These are phyloP conservation scores for Eolophus roseicapilla DNA, from an alignment of 2,113 vertebrate species.

Conservation along the genomic window DNA sequence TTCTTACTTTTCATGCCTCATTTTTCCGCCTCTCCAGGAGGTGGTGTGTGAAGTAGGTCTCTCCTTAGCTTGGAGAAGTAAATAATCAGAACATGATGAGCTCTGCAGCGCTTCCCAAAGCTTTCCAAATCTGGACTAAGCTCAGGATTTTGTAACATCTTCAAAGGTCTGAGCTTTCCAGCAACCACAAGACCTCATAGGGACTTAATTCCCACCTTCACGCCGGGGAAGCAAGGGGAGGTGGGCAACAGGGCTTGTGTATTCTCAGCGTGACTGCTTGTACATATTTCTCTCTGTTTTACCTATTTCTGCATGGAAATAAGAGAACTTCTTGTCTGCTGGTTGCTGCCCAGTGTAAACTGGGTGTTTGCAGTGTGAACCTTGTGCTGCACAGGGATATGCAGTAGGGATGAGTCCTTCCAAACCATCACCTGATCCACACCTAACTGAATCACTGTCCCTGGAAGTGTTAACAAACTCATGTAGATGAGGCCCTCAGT, in stretches of 20 bases:
- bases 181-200: not conserved
- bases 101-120: not conserved
- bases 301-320: not conserved
- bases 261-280: not conserved
- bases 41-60: slow-evolving; percentile 32
- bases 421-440: rapidly evolving
- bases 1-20: slow-evolving; percentile 27
- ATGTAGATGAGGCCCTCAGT: not conserved
- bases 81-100: not conserved
- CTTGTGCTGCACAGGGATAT: not conserved
- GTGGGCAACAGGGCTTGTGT: not conserved
- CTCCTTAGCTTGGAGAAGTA: slow-evolving; percentile 31
- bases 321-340: not conserved
- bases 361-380: not conserved
- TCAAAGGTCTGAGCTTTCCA: not conserved
- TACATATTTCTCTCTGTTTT: not conserved
- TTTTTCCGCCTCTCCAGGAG: slow-evolving; percentile 54
- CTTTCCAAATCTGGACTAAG: not conserved
- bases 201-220: not conserved
- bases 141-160: not conserved
- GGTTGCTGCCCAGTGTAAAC: not conserved
- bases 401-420: not conserved
- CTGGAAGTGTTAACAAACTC: not conserved
- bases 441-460: not conserved
- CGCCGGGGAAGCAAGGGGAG: not conserved